Evolutionary conservation across 2,797 vertebrate genomes (phyloP).

Genomic region (Pipistrellus nathusii): DNA sequence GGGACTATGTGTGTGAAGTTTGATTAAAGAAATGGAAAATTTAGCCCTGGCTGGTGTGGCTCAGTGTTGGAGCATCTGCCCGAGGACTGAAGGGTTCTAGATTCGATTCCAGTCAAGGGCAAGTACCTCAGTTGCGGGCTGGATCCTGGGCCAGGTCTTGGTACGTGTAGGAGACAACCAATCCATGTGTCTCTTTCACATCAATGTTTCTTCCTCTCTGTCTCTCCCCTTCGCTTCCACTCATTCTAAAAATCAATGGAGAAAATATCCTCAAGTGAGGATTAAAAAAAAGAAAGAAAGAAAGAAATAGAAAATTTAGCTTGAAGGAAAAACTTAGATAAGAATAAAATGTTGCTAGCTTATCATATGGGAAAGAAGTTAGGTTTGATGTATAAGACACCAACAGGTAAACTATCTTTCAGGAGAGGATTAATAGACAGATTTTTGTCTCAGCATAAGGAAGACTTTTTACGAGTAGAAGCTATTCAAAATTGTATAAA

Average conservation of each 20-base stretch:
- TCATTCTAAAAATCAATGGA: too few species aligned
- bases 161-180: too few species aligned
- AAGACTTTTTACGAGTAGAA: constrained; percentile 15
- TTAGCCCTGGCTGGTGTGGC: neutral
- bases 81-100: too few species aligned
- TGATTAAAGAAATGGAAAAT: constrained; percentile 16
- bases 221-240: too few species aligned
- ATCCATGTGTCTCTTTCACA: too few species aligned
- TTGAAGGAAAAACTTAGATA: neutral
- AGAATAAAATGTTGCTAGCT: neutral
- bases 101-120: too few species aligned
- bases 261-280: too few species aligned
- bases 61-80: too few species aligned
- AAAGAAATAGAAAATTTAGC: neutral
- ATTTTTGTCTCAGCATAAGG: constrained; percentile 12
- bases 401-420: neutral
- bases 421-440: constrained; percentile 6
- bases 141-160: fast-evolving
- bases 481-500: constrained; percentile 6
- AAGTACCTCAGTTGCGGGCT: too few species aligned
- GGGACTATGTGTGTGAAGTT: neutral
- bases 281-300: too few species aligned
- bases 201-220: too few species aligned
- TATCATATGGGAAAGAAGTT: constrained; percentile 23
- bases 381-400: neutral